Conservation (phyloP, 2,888 invertebrate genomes). For the Cylloceria caligata region DNA sequence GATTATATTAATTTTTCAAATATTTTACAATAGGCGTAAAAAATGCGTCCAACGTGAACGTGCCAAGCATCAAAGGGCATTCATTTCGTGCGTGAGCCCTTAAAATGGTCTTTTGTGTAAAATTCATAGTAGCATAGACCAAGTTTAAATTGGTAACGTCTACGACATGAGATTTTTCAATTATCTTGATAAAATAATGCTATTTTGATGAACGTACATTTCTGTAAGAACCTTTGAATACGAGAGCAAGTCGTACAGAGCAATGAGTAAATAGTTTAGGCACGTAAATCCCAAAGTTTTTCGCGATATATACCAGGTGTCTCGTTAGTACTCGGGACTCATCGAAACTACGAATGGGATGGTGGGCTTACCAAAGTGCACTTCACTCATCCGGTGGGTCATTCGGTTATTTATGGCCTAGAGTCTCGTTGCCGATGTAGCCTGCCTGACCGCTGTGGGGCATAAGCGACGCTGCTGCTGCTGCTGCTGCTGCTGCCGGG, state of each 20-base stretch:
- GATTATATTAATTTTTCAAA: no score
- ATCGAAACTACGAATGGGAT: conserved; percentile 23
- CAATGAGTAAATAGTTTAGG: neutral
- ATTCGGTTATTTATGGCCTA: conserved; percentile 81
- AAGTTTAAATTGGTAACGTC: no score
- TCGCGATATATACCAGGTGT: conserved; percentile 12
- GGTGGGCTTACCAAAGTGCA: conserved; percentile 47
- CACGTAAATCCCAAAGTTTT: neutral
- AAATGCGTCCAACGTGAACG: no score
- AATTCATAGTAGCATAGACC: no score
- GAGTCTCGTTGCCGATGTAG: conserved; percentile 70
- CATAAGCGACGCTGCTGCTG: conserved; percentile 62
- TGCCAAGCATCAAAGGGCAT: no score
- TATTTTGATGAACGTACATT: neutral
- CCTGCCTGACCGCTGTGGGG: conserved; percentile 61
- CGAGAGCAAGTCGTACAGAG: neutral
- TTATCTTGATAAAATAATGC: neutral
- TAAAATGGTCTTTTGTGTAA: no score
- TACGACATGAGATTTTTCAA: no score
- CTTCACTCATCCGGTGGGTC: conserved; percentile 78
- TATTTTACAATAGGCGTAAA: no score
- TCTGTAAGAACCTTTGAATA: neutral
- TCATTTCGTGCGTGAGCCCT: no score
- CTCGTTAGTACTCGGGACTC: conserved; percentile 38
- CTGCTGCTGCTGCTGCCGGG: conserved; percentile 39